Evolutionary conservation across 2,888 invertebrate species (phyloP), one percentile per base, ranked within the genome.

Genomic region (Philonicus albiceps): DNA sequence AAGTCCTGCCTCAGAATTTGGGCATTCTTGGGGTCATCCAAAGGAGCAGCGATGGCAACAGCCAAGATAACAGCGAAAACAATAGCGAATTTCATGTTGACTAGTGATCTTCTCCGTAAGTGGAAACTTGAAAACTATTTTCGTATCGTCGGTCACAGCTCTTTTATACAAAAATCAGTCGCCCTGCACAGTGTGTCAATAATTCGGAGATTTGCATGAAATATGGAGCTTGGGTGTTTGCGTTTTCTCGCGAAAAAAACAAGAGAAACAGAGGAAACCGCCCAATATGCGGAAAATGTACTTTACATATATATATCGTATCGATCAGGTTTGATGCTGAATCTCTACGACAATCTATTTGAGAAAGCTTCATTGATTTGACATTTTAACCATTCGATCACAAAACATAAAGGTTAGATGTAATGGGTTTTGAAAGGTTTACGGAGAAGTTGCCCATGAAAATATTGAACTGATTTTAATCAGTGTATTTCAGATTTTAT

Each of bases 71-170:
- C 81, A 22, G 89, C 73, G 40, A 90, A 86, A 34, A 90, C 87
- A 86, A 90, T 87, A 88, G 88, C 89, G 86, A 86, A 89, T 88
- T 90, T 89, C 91, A 91, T 90, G 86, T 88, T 89, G 80, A 84
- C 22, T 34, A 22, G 88, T 88, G 89, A 86, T 91, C 90, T 89
- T 90, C 90, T 89, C 91, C 91, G 55, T 74, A 73, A 85, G n/a
- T 49, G 30, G 30, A 64, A 64, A 1, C 13, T 34, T 8, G 22
- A 34, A 64, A n/a, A 83, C 81, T 83, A 37, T 19, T 13, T 34
- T 31, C 34, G 37, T 7, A n/a, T 83, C 43, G 22, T 11, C 34
- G 31, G 7, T 30, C 8, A n/a, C 31, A 30, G 19, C 11, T 16
- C 85, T 85, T 85, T 40, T 85, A 85, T 85, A 74, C 19, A 13